Base-by-base conservation (phyloP, 2,797 vertebrate species). In the Todus mexicanus region DNA sequence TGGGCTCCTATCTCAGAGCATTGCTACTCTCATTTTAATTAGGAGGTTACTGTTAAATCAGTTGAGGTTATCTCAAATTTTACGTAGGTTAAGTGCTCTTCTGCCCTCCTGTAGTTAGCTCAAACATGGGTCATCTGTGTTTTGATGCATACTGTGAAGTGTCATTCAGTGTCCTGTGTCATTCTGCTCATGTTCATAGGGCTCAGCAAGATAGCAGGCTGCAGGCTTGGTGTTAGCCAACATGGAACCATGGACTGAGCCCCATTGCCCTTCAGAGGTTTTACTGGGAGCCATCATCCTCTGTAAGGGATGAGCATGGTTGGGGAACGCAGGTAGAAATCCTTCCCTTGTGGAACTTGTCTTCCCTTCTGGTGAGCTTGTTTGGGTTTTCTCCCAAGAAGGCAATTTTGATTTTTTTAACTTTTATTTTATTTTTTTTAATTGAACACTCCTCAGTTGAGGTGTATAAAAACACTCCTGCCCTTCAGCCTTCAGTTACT, bases 391-490 rank as follows among this genome's bases (percentile, higher is more conserved):
- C 7, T 73, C 43, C 22, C 26, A 45, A 35, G 43, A 29, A 88
- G 14, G 10, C 22, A 42, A 12, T 2, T 90, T 81, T 31, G 26
- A 12, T 66, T 71, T 50, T 31, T 12, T n/a, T 59, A 26, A 43
- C 31, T 42, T 48, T 23, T 20, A 10, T n/a, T 21, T 25, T 23
- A 25, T 40, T 12, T 31, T 37, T 23, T 5, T 25, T 10, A 64
- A 42, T 5, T 5, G 8, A 73, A 9, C 31, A 11, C 16, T 59
- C 9, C 22, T 65, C 31, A 57, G 0, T 5, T 27, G 29, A 53
- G 31, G 51, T 0, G 0, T 50, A 27, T 7, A 59, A 50, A 33
- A 56, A 25, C 38, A 22, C 3, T 66, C 22, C n/a, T 69, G 51
- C 35, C 29, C 31, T 59, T 47, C 51, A 84, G 37, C 71, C 23